Conservation (phyloP, 2,888 invertebrate genomes). For the Pherbina coryleti region DNA sequence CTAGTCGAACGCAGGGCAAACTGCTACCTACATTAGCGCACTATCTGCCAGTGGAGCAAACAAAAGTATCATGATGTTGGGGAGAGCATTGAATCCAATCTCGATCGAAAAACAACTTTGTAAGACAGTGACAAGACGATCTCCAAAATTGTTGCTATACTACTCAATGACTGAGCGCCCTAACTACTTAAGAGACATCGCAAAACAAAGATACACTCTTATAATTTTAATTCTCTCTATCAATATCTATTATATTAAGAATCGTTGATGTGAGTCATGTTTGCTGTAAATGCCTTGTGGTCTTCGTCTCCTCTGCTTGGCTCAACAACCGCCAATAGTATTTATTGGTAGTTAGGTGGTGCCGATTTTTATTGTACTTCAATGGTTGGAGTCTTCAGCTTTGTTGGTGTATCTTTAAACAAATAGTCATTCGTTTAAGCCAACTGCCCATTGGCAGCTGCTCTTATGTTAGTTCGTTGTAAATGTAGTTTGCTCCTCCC, state of each 20-base stretch:
- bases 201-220: not conserved
- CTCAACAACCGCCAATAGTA: not conserved
- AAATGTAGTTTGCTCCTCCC: slow-evolving; percentile 25
- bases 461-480: not conserved
- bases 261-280: slow-evolving; percentile 27
- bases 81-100: not conserved
- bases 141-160: not conserved
- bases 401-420: not conserved
- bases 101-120: not conserved
- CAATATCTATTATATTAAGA: not conserved
- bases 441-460: slow-evolving; percentile 23
- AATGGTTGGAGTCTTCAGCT: not conserved
- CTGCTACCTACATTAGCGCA: not conserved
- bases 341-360: slow-evolving; percentile 28
- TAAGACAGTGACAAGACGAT: slow-evolving; percentile 5
- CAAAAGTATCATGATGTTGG: not conserved
- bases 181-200: slow-evolving; percentile 20
- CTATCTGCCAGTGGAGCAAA: not conserved
- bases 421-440: not conserved
- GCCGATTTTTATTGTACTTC: not conserved
- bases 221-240: not conserved
- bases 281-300: not conserved
- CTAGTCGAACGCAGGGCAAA: not conserved
- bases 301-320: not conserved
- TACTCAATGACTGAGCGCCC: not conserved